A percentile compares a stretch with the other conserved stretches of the same genome.
Conservation (phyloP, 2,797 vertebrate genomes). For the Danio albolineatus region DNA sequence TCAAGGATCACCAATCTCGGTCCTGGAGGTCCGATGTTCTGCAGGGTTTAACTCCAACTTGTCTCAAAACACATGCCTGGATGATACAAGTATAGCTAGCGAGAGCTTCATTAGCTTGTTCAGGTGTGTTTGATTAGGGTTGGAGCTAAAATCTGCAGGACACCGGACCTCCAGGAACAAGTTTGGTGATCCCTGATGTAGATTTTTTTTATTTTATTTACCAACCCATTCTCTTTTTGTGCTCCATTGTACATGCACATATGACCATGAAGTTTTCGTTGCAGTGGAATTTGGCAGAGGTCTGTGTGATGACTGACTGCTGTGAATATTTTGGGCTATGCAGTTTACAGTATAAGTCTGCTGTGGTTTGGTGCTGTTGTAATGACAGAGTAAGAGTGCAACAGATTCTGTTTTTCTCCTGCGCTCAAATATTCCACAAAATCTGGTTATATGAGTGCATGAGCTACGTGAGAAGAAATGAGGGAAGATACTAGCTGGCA, state of each 20-base stretch:
- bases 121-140: too few relatives aligned
- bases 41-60: too few relatives aligned
- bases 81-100: too few relatives aligned
- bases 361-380: conserved; percentile 14
- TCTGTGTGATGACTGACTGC: neutral
- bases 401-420: neutral
- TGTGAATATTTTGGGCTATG: conserved; percentile 13
- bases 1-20: too few relatives aligned
- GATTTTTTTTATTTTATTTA: neutral
- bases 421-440: conserved; percentile 3
- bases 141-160: too few relatives aligned
- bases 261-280: neutral
- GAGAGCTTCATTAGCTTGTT: too few relatives aligned
- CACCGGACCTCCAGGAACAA: too few relatives aligned
- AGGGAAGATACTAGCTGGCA: neutral
- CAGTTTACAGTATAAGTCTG: conserved; percentile 1
- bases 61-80: too few relatives aligned
- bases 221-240: neutral
- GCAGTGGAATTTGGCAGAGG: conserved; percentile 13
- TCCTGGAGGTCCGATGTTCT: too few relatives aligned
- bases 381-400: conserved; percentile 5
- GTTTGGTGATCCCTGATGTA: too few relatives aligned
- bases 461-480: neutral
- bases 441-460: neutral
- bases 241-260: neutral